Base-by-base conservation (phyloP, 2,888 invertebrate species). In the Tenthredo livida region DNA sequence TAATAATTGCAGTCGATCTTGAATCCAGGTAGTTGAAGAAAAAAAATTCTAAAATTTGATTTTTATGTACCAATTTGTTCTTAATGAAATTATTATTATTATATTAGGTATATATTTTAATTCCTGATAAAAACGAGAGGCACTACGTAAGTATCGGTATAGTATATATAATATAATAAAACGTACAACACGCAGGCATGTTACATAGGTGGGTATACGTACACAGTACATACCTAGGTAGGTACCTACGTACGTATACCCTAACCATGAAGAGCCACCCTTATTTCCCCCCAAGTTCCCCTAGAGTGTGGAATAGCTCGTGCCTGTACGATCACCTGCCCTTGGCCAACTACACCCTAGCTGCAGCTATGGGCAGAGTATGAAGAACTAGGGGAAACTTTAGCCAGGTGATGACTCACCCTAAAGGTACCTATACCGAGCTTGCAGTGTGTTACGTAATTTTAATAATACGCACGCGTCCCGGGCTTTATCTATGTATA, bases 331-430 rank as follows among this genome's bases (percentile, higher is more conserved):
- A 82, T 85, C 85, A 85, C 85, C 85, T 85, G 85, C 85, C 85
- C 61, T 80, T 84, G 47, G 67, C 70, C 65, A 67, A 47, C 43
- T 83, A 83, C 83, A 70, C 83, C 65, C 87, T 84, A 40, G 21
- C 61, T 29, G 10, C 40, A 47, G 47, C 47, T 12, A 47, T 21
- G 61, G 50, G 50, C 25, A 61, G 7, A 12, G n/a, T 25, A 10
- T 15, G 77, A 77, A 54, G 54, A 67, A 67, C 77, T 77, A 54
- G 61, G 80, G 61, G 61, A 29, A 61, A 61, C 37, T 37, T 80
- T 25, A 88, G 90, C 92, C 92, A 92, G 92, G 92, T 92, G 92
- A 92, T 92, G 92, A 92, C 90, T 92, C 92, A 92, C 90, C 91
- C 91, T 89, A 67, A 37, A 21, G 25, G 12, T 37, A 37, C 37